phyloP scores from a whole-genome alignment of 92 coral and sea anemone species.

The Zoanthus solanderi region DNA sequence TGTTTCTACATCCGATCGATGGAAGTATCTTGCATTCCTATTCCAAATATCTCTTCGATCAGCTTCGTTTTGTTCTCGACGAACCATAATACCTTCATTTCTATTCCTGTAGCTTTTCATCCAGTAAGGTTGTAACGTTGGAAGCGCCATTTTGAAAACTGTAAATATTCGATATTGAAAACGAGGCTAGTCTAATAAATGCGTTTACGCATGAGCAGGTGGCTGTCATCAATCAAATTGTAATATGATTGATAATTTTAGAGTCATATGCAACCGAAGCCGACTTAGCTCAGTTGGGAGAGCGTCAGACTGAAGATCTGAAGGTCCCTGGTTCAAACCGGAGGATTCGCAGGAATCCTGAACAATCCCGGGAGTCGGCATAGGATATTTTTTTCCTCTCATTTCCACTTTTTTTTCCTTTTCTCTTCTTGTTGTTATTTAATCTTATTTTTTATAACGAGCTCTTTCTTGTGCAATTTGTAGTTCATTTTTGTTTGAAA shows the following conservation, averaged over 20 bases:
- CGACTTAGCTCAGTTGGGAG: slow-evolving; percentile 99
- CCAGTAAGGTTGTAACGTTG: slow-evolving; percentile 99
- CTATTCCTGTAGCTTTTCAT: slow-evolving; percentile 93
- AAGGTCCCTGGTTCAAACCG: slow-evolving; percentile 99
- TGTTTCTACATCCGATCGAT: slow-evolving; percentile 90
- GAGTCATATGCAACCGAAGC: slow-evolving; percentile 37
- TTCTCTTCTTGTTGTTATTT: too few species aligned
- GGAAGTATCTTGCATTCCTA: slow-evolving; percentile 89
- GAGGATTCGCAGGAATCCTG: slow-evolving; percentile 92
- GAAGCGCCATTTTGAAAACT: slow-evolving; percentile 98
- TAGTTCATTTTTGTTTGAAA: too few species aligned
- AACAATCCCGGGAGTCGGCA: slow-evolving; percentile 99
- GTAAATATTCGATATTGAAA: slow-evolving; percentile 37
- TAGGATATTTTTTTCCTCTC: too few species aligned
- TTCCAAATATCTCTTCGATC: slow-evolving; percentile 96
- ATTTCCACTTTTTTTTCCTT: slow-evolving; percentile 23
- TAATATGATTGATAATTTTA: neutral
- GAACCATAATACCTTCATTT: slow-evolving; percentile 92
- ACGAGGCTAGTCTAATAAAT: slow-evolving; percentile 3
- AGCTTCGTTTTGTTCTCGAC: slow-evolving; percentile 94
- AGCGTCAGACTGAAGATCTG: slow-evolving; percentile 99
- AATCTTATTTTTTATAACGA: too few species aligned
- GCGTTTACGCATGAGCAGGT: slow-evolving; percentile 47
- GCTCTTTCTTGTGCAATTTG: too few species aligned
- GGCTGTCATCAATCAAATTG: neutral